Base-by-base conservation (phyloP, 2,888 invertebrate species). In the Chrysotoxum bicinctum region DNA sequence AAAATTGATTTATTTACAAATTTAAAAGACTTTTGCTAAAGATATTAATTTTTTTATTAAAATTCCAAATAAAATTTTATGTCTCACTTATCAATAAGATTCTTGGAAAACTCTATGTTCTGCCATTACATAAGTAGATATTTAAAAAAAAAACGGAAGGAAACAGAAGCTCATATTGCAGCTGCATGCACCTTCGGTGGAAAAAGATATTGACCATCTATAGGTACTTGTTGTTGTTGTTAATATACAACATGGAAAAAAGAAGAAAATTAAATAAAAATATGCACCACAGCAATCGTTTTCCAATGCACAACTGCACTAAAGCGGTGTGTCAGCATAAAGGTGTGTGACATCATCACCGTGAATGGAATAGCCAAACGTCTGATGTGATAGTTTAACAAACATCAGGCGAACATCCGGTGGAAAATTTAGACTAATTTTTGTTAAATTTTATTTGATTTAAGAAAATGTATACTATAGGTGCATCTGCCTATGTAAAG, bases 141-240 rank as follows among this genome's bases (percentile, higher is more conserved):
- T 37, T 5, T 37, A 40, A 7, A 9, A 37, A 23, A 43, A 50
- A 68, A 76, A 60, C 70, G 64, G 70, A 64, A 76, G 81, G 81
- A 81, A 81, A 76, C 23, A 40, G 70, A 72, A 72, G 76, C 81
- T 77, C 81, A 14, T 66, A 54, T 77, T 82, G 70, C 81, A 77
- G 69, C 66, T 76, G 81, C 70, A 81, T 72, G 72, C 70, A 81
- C 62, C 69, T 26, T 26, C 43, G n/a, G 16, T 58, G 60, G 52
- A 78, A 78, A 64, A 54, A 70, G n/a, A 64, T 64, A 60, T 32
- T 50, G 19, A 23, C 40, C 45, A 23, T 23, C 32, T 54, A 23
- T 32, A 54, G 30, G n/a, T n/a, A n/a, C n/a, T 35, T 40, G 21
- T 58, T 32, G 19, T 35, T 56, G 14, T 12, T 30, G 1, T 26